Conservation (phyloP, 2,113 vertebrate species). For the Coregonus clupeaformis region DNA sequence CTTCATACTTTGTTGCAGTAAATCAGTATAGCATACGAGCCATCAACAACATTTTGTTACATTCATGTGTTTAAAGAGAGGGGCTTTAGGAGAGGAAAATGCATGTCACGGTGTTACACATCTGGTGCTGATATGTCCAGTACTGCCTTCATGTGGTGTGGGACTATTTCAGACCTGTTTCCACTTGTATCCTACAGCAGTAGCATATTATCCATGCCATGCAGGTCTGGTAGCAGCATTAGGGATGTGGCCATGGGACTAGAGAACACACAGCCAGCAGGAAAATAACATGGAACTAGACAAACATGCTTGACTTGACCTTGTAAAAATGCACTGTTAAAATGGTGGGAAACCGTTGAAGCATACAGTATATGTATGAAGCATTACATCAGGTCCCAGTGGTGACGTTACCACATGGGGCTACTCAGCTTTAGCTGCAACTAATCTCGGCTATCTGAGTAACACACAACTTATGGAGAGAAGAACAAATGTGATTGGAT, state of each 20-base stretch:
- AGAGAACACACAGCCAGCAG: background rate
- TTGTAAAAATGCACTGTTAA: background rate
- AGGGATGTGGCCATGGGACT: background rate
- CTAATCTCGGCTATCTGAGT: too few relatives aligned
- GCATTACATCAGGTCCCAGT: too few relatives aligned
- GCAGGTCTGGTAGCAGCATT: conserved; percentile 15
- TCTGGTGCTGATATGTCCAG: conserved; percentile 62
- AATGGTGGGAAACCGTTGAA: background rate
- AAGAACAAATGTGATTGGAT: too few relatives aligned
- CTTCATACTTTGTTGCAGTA: conserved; percentile 31
- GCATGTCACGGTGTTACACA: conserved; percentile 51
- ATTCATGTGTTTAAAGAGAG: conserved; percentile 33
- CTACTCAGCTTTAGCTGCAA: too few relatives aligned
- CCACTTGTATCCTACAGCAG: conserved; percentile 27
- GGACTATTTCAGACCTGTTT: conserved; percentile 35
- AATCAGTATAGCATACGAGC: conserved; percentile 54
- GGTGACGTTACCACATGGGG: too few relatives aligned
- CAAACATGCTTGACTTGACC: background rate
- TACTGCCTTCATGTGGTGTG: conserved; percentile 55
- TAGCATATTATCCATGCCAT: conserved; percentile 1
- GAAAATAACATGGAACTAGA: background rate
- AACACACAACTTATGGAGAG: too few relatives aligned
- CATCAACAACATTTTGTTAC: conserved; percentile 50
- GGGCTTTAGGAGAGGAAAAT: conserved; percentile 9
- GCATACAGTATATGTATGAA: too few relatives aligned